These are phyloP conservation scores for Melikaiella ostensackeni DNA, from an alignment of 2,888 invertebrate species.

Conservation along the genomic window DNA sequence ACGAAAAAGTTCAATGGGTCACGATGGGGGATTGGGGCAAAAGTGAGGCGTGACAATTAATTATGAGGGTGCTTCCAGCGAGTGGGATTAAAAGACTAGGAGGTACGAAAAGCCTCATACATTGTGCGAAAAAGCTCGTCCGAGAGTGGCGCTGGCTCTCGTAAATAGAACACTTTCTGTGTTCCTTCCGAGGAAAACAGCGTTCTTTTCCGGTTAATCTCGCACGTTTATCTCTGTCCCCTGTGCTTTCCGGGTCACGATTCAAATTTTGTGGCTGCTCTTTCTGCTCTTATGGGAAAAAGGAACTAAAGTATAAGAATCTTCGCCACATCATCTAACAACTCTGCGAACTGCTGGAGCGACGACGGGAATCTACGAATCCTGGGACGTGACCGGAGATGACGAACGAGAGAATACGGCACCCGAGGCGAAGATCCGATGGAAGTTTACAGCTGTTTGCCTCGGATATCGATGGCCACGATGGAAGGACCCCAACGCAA, in stretches of 20 bases:
- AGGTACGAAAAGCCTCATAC: conserved; percentile 29
- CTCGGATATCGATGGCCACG: conserved; percentile 66
- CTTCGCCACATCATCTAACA: conserved; percentile 5
- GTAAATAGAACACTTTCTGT: conserved; percentile 35
- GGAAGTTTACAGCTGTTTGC: conserved; percentile 68
- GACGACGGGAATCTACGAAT: conserved; percentile 25
- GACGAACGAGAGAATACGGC: conserved; percentile 30
- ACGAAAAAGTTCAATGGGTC: conserved; percentile 8
- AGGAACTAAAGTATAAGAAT: background rate
- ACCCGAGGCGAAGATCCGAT: conserved; percentile 48
- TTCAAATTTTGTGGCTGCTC: conserved; percentile 1
- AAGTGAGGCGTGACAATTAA: background rate
- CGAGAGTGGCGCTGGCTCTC: conserved; percentile 25
- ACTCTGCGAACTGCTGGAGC: background rate
- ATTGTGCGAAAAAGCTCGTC: conserved; percentile 32
- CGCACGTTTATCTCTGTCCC: background rate
- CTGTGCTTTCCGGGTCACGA: background rate
- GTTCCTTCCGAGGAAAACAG: conserved; percentile 16
- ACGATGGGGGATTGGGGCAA: background rate
- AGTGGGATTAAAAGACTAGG: conserved; percentile 25
- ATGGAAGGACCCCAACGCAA: conserved; percentile 44
- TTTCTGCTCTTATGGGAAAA: background rate
- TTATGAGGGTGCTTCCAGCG: conserved; percentile 19
- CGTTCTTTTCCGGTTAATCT: conserved; percentile 15
- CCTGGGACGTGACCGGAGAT: conserved; percentile 33